Evolutionary conservation across 2,888 invertebrate genomes (phyloP), one percentile per base, ranked within the genome.

Genomic region (Orthosia gothica): DNA sequence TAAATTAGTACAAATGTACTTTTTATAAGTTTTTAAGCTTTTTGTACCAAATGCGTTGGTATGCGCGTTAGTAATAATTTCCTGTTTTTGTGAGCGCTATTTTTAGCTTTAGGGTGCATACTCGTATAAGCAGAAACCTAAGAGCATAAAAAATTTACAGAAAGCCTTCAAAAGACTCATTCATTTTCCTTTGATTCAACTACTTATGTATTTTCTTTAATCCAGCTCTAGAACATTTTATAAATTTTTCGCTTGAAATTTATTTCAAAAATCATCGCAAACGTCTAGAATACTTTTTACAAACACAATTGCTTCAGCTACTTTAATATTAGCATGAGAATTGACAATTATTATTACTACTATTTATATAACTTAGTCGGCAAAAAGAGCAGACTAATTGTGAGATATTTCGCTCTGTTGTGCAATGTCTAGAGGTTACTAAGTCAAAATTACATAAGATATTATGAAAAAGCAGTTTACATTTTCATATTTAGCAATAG

Each of bases 1-100:
- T 65, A 58, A 80, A 83, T 81, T 61, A 70, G 45, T 47, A 70
- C 45, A 70, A 70, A 70, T 47, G 65, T 66, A 63, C 58, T 70
- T 83, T n/a, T n/a, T n/a, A n/a, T n/a, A n/a, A n/a, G n/a, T n/a
- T n/a, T n/a, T n/a, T n/a, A n/a, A n/a, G n/a, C n/a, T n/a, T n/a
- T 74, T 81, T 70, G 26, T 64, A 47, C 52, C 32, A 32, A 49
- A 16, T 65, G 26, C 40, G 32, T 55, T 47, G 16, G 58, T 45
- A 50, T 47, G n/a, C 15, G 47, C n/a, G 52, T 47, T 20, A 2
- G n/a, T 65, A 7, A 40, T 59, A 16, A 68, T 74, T 70, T 83
- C 16, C 49, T 64, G 26, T 13, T 62, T 55, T 62, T 32, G 5
- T n/a, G 18, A 49, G n/a, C 4, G 50, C 62, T 69, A 49, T 68